A percentile compares a stretch with the other conserved stretches of the same genome.
Evolutionary conservation across 2,113 vertebrate genomes (phyloP).

Genomic region (Puntigrus tetrazona): DNA sequence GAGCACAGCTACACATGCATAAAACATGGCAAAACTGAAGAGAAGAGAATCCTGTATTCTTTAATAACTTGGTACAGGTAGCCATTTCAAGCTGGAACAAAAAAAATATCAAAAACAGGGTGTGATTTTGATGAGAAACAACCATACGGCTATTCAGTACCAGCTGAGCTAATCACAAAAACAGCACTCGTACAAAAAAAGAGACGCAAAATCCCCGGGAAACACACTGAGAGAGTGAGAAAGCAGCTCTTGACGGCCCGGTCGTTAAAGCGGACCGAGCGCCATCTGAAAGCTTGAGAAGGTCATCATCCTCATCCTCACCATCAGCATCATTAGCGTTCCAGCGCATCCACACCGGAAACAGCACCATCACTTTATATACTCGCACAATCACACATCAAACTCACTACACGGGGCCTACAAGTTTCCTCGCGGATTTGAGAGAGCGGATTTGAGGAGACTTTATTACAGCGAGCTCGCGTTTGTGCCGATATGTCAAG

Average conservation of each 20-base stretch:
- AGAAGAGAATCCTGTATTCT: constrained; percentile 5
- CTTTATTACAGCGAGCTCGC: neutral
- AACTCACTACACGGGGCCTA: constrained; percentile 28
- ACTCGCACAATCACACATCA: constrained; percentile 34
- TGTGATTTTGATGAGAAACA: constrained; percentile 21
- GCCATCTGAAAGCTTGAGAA: constrained; percentile 35
- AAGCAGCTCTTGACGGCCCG: neutral
- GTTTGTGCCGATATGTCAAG: constrained; percentile 35
- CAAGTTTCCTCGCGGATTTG: constrained; percentile 1
- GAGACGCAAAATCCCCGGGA: neutral
- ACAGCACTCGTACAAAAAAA: neutral
- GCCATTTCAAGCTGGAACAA: neutral
- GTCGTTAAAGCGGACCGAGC: constrained; percentile 21
- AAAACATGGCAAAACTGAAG: constrained; percentile 9
- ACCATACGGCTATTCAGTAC: neutral
- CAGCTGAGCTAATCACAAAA: neutral
- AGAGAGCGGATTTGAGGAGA: neutral
- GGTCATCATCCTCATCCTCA: constrained; percentile 28
- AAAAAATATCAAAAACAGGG: neutral
- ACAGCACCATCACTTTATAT: constrained; percentile 44
- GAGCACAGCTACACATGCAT: constrained; percentile 14
- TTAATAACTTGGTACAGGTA: neutral
- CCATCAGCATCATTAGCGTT: constrained; percentile 30
- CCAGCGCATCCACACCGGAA: constrained; percentile 45
- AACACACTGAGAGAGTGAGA: neutral